Evolutionary conservation across 2,888 invertebrate genomes (phyloP).

Genomic region (Smittia sp.): DNA sequence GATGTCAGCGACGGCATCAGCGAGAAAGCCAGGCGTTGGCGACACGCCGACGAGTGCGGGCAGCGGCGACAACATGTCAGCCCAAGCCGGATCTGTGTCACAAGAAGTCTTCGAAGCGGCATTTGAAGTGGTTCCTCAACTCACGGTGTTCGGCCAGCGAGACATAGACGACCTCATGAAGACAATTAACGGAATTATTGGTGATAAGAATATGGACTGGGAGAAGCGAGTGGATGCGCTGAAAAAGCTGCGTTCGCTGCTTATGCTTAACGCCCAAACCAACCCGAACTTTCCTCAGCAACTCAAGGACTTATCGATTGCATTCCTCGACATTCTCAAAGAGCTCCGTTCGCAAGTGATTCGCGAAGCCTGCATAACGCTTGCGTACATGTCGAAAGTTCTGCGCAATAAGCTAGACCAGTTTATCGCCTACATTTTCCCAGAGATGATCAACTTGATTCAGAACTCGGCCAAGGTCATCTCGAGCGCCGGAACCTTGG

Average conservation of each 20-base stretch:
- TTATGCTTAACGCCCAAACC: slow-evolving; percentile 73
- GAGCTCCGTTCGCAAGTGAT: slow-evolving; percentile 90
- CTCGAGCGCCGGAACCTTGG: slow-evolving; percentile 81
- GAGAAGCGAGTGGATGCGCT: slow-evolving; percentile 88
- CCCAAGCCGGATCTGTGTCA: slow-evolving; percentile 82
- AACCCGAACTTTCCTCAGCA: slow-evolving; percentile 68
- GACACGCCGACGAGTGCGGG: not conserved
- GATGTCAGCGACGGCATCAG: slow-evolving; percentile 47
- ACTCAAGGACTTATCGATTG: slow-evolving; percentile 74
- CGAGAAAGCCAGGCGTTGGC: slow-evolving; percentile 40
- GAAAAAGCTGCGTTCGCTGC: slow-evolving; percentile 78
- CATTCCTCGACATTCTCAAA: slow-evolving; percentile 78
- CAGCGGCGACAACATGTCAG: slow-evolving; percentile 44
- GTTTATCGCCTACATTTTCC: slow-evolving; percentile 79
- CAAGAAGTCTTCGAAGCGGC: slow-evolving; percentile 81
- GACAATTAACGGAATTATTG: slow-evolving; percentile 69
- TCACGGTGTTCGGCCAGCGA: slow-evolving; percentile 77
- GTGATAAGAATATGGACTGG: slow-evolving; percentile 86
- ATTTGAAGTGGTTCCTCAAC: slow-evolving; percentile 78
- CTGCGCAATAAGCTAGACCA: slow-evolving; percentile 80
- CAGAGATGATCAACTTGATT: slow-evolving; percentile 81
- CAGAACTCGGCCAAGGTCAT: slow-evolving; percentile 96
- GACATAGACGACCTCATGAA: slow-evolving; percentile 81
- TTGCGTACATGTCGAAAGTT: slow-evolving; percentile 86
- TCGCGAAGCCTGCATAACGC: slow-evolving; percentile 91